Conservation (phyloP, 2,113 vertebrate species). For the Aegotheles bennettii region DNA sequence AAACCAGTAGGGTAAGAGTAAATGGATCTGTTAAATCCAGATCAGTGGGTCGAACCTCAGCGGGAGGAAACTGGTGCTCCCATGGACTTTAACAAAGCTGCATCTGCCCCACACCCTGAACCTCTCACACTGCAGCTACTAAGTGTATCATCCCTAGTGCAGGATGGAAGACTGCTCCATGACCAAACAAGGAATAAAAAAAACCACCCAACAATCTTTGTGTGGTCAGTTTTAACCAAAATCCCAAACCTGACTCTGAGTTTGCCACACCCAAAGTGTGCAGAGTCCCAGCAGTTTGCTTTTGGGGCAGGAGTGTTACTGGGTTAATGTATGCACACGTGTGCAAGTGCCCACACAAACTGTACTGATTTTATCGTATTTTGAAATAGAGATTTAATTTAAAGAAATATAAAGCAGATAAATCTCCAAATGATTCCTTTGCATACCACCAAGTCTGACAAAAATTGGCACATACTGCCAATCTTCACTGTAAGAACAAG, state of each 20-base stretch:
- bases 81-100: background rate
- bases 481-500: too few species aligned
- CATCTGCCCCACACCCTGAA: too few species aligned
- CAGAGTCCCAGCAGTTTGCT: background rate
- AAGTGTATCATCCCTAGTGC: fast-evolving
- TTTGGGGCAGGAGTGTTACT: background rate
- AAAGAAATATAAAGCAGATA: background rate
- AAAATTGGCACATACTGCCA: background rate
- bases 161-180: background rate
- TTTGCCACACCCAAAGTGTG: background rate
- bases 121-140: too few species aligned
- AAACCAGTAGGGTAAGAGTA: background rate
- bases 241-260: background rate
- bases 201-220: too few species aligned
- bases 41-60: background rate
- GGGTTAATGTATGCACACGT: fast-evolving
- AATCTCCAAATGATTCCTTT: background rate
- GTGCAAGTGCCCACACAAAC: background rate
- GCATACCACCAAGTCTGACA: fast-evolving
- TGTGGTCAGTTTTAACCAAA: background rate
- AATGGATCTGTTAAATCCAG: background rate
- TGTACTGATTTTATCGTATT: background rate
- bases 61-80: background rate
- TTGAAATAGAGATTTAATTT: background rate
- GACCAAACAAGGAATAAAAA: background rate